Conservation (phyloP, 92 coral and sea anemone species). For the Zoanthus solanderi region DNA sequence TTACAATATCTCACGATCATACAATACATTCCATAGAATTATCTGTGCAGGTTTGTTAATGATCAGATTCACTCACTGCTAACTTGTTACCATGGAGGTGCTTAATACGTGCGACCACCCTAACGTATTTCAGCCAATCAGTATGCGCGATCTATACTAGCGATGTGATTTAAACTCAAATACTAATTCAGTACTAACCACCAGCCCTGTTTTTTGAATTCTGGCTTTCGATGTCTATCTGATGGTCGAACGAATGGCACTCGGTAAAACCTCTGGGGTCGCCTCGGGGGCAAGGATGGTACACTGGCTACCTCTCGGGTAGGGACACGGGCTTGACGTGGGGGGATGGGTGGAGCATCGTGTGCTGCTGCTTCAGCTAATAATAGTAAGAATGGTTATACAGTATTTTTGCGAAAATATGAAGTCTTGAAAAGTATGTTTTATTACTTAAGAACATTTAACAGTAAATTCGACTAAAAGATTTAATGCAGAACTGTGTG, state of each 20-base stretch:
- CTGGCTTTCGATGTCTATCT: conserved; percentile 86
- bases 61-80: no score
- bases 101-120: no score
- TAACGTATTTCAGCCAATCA: no score
- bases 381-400: conserved; percentile 10
- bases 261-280: conserved; percentile 95
- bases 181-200: conserved; percentile 70
- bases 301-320: conserved; percentile 41
- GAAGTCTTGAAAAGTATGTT: neutral
- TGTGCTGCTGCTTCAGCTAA: conserved; percentile 67
- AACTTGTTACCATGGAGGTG: no score
- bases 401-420: neutral
- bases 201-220: conserved; percentile 91
- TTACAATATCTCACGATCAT: no score
- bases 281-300: conserved; percentile 93
- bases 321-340: conserved; percentile 66
- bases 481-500: no score
- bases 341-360: conserved; percentile 87
- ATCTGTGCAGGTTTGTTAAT: no score
- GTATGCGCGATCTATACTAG: no score
- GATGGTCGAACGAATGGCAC: conserved; percentile 91
- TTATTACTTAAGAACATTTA: no score
- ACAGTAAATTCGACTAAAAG: no score
- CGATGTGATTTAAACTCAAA: no score
- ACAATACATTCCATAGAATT: no score